Conservation (phyloP, 1,140 invertebrate species). For the Nomia melanderi region DNA sequence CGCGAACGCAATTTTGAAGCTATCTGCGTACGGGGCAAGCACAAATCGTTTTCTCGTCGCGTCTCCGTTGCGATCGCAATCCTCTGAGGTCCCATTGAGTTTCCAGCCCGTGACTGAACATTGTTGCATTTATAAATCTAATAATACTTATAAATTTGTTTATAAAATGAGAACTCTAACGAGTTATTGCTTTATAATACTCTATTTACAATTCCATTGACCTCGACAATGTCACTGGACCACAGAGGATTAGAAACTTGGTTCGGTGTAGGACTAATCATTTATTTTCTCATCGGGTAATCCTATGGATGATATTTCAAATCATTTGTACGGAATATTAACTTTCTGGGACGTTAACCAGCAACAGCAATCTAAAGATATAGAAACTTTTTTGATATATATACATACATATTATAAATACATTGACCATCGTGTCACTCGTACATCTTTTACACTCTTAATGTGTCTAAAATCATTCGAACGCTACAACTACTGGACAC, state of each 20-base stretch:
- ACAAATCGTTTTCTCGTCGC: background rate
- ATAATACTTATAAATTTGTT: conserved; percentile 34
- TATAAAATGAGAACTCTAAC: conserved; percentile 1
- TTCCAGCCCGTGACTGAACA: background rate
- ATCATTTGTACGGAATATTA: no score
- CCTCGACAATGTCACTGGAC: background rate
- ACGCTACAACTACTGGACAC: no score
- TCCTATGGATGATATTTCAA: background rate
- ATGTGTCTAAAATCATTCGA: no score
- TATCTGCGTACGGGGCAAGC: conserved; percentile 3
- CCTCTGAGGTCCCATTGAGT: background rate
- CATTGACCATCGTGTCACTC: no score
- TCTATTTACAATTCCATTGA: conserved; percentile 24
- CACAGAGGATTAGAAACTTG: conserved; percentile 9
- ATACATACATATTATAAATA: no score
- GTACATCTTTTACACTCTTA: no score
- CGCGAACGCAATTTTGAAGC: background rate
- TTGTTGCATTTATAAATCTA: conserved; percentile 15
- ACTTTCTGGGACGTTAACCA: no score
- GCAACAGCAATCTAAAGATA: no score
- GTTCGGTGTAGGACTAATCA: background rate
- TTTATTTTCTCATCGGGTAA: background rate
- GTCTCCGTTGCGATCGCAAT: background rate
- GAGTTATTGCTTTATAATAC: conserved; percentile 20
- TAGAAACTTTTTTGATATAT: no score